Conservation (phyloP, 2,888 invertebrate species). For the Tenthredo livida region DNA sequence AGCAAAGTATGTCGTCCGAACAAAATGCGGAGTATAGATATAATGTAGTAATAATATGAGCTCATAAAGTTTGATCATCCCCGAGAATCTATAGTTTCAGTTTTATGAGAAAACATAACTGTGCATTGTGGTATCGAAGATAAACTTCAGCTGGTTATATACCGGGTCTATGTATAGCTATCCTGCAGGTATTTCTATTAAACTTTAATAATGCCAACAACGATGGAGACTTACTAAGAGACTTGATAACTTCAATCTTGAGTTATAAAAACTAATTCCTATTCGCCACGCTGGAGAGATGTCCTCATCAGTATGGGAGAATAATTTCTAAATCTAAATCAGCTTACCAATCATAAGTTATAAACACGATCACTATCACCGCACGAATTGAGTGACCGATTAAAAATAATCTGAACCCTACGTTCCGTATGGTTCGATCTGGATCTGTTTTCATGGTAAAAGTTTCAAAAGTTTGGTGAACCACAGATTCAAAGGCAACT, state of each 20-base stretch:
- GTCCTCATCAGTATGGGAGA: not conserved
- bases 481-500: not conserved
- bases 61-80: slow-evolving; percentile 6
- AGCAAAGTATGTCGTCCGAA: not conserved
- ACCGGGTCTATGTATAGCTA: not conserved
- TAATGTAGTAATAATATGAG: not conserved
- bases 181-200: not conserved
- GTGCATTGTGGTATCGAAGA: not conserved
- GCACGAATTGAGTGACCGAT: not conserved
- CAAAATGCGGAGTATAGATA: not conserved
- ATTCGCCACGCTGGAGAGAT: not conserved
- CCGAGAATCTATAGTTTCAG: not conserved
- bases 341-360: not conserved
- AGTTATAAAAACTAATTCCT: not conserved
- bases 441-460: not conserved
- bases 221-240: not conserved
- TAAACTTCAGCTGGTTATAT: slow-evolving; percentile 1
- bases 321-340: not conserved
- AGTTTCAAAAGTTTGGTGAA: slow-evolving; percentile 27
- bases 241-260: not conserved
- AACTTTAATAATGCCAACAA: slow-evolving; percentile 14
- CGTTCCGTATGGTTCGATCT: not conserved
- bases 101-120: slow-evolving; percentile 20
- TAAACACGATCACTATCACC: not conserved
- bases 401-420: not conserved